phyloP scores from a whole-genome alignment of 1,140 invertebrate genomes.

The Papilio glaucus region DNA sequence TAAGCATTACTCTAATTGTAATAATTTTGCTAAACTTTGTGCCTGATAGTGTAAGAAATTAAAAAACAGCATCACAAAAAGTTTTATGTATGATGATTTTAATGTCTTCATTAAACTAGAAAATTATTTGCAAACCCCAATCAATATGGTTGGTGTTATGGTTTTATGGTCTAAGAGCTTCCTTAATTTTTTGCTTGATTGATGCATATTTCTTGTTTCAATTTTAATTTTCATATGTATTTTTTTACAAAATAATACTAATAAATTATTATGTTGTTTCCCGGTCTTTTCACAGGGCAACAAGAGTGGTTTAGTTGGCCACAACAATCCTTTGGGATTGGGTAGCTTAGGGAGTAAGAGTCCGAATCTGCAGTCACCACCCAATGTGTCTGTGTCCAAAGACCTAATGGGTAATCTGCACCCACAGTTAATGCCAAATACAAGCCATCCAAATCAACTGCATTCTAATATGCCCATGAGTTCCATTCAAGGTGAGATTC shows the following conservation, averaged over 20 bases:
- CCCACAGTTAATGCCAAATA: constrained; percentile 84
- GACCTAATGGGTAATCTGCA: constrained; percentile 81
- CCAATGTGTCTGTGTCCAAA: constrained; percentile 86
- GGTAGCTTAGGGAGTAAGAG: constrained; percentile 90
- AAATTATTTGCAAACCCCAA: too few species aligned
- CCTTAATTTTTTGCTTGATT: too few species aligned
- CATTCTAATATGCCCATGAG: constrained; percentile 85
- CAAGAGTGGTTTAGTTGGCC: constrained; percentile 88
- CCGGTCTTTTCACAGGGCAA: constrained; percentile 86
- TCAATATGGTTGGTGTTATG: constrained; percentile 12
- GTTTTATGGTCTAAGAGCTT: not conserved
- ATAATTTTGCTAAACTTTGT: not conserved
- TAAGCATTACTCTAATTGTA: not conserved
- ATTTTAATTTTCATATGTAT: constrained; percentile 9
- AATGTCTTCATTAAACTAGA: too few species aligned
- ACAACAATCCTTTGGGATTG: constrained; percentile 86
- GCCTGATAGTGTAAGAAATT: not conserved
- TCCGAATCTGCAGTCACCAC: constrained; percentile 91
- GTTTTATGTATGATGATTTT: too few species aligned
- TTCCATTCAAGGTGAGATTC: constrained; percentile 85
- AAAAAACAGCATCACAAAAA: not conserved
- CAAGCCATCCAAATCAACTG: constrained; percentile 82
- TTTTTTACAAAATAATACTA: constrained; percentile 54
- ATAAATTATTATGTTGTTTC: constrained; percentile 67
- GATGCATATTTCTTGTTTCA: not conserved